Percentiles rank a stretch among this genome's conserved stretches.
phyloP scores from a whole-genome alignment of 1,140 invertebrate genomes.

The Dinothrombium tinctorium region DNA sequence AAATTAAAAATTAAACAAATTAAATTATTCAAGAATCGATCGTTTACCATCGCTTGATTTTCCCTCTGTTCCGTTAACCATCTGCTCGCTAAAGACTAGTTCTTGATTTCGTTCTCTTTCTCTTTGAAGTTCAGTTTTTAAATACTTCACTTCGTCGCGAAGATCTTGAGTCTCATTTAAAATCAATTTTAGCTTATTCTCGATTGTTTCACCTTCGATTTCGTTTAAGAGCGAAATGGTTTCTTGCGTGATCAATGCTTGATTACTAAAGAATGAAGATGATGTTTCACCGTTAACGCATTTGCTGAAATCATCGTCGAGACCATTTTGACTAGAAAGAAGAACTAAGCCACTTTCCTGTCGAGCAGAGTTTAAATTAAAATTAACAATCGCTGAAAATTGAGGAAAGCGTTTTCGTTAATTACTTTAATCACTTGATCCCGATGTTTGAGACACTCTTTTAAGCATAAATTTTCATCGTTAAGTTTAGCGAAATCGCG shows the following conservation, averaged over 20 bases:
- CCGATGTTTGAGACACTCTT: constrained; percentile 44
- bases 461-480: constrained; percentile 39
- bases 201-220: constrained; percentile 6
- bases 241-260: neutral
- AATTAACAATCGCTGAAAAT: too few relatives aligned
- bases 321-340: neutral
- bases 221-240: neutral
- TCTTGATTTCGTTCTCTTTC: constrained; percentile 12
- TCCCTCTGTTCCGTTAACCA: too few relatives aligned
- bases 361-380: too few relatives aligned
- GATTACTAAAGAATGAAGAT: too few relatives aligned
- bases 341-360: too few relatives aligned
- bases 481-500: constrained; percentile 49
- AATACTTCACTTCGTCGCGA: neutral
- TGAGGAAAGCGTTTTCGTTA: too few relatives aligned
- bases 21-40: neutral
- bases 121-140: constrained; percentile 14
- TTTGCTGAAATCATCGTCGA: too few relatives aligned
- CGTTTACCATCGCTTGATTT: constrained; percentile 11
- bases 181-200: constrained; percentile 2
- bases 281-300: too few relatives aligned
- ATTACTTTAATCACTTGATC: constrained; percentile 52
- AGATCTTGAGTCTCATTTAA: neutral
- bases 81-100: too few relatives aligned
- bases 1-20: neutral